A percentile compares a stretch with the other conserved stretches of the same genome.
Conservation (phyloP, 2,888 invertebrate genomes). For the Leptogaster cylindrica region DNA sequence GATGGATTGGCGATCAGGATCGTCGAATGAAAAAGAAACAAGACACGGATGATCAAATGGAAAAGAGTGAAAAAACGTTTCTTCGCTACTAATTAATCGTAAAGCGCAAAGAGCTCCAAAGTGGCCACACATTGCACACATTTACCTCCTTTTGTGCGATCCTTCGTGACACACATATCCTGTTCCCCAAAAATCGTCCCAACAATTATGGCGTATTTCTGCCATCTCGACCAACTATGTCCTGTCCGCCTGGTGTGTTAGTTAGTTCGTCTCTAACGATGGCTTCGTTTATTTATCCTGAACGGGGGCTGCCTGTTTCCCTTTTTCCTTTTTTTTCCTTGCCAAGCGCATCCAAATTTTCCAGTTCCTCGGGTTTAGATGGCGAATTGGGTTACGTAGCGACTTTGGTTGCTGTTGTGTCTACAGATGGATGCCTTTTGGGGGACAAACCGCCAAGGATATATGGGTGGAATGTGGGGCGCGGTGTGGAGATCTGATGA, state of each 20-base stretch:
- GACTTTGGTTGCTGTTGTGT: no score
- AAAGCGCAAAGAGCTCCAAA: conserved; percentile 32
- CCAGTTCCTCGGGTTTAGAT: not conserved
- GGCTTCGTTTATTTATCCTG: conserved; percentile 29
- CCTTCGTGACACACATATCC: not conserved
- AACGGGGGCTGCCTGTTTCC: no score
- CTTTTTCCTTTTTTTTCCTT: no score
- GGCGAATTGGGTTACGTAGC: not conserved
- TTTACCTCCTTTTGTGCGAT: not conserved
- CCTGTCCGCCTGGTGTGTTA: conserved; percentile 6
- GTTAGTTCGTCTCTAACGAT: conserved; percentile 31
- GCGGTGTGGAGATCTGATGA: no score
- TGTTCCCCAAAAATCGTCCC: conserved; percentile 14
- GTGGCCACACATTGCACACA: not conserved
- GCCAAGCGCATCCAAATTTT: not conserved
- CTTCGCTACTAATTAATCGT: conserved; percentile 22
- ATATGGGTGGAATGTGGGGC: not conserved
- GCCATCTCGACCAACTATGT: conserved; percentile 12
- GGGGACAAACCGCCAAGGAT: not conserved
- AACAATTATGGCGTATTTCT: conserved; percentile 30
- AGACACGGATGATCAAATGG: no score
- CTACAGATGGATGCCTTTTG: not conserved
- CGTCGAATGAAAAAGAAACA: no score
- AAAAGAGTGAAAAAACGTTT: no score
- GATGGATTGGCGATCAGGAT: not conserved